Evolutionary conservation across 2,113 vertebrate species (phyloP), one percentile per base, ranked within the genome.

Genomic region (Pycnonotus jocosus): DNA sequence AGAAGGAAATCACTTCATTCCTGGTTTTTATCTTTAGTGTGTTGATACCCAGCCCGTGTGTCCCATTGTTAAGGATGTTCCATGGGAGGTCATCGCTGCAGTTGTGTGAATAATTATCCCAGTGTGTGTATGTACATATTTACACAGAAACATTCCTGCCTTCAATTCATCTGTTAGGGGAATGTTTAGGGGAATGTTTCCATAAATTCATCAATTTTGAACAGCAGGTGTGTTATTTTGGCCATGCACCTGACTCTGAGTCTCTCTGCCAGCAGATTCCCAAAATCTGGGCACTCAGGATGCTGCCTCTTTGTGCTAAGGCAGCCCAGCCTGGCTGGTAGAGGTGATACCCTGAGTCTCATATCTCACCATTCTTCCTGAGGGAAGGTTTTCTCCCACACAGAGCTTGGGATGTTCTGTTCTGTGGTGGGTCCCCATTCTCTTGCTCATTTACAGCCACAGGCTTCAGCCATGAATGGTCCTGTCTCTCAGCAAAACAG

Each of bases 331-430:
- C 47, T 1, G 0, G n/a, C 40, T 48, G 1, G 3, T n/a, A 11
- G 18, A 51, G 40, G 24, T 31, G 76, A 21, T 6, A 14, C 31
- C 38, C 28, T 14, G 54, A 7, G 15, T 57, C 72, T 53, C 10
- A 1, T 0, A 7, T 21, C 86, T 56, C 2, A 5, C 6, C 1
- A 1, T 21, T 25, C 28, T 15, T n/a, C 76, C 45, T 1, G 4
- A 15, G 35, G 35, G 61, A 65, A 50, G 58, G 10, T 15, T 70
- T 28, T 57, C 22, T 65, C 37, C 25, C 8, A 0, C 11, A 17
- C 3, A 6, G 64, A 54, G 44, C 27, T 68, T 0, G 0, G 35
- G 80, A 50, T 87, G 84, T 45, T 74, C 37, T 0, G 1, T 23
- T 6, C 90, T 5, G 7, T 24, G 40, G 2, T 44, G 15, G 0